Base-by-base conservation (phyloP, 2,113 vertebrate species). In the Panthera leo region DNA sequence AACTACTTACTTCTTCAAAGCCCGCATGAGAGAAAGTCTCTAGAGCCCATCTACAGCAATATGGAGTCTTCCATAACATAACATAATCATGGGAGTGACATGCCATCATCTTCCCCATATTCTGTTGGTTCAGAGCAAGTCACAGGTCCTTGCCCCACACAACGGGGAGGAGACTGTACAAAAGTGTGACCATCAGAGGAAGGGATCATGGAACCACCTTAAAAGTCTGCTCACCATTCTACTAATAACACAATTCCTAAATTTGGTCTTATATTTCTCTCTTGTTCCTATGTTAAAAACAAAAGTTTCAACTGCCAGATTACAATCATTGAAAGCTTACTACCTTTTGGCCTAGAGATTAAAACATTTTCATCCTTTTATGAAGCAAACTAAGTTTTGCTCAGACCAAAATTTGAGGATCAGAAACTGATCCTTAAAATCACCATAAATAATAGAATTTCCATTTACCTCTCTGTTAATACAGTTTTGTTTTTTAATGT, bases 321-420 rank as follows among this genome's bases (percentile, higher is more conserved):
- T 93, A 68, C 19, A 94, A 73, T 92, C 36, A 94, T 3, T 76
- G 45, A 80, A 48, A 51, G 14, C 21, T 85, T 70, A 31, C 23
- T 82, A 5, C 48, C 27, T 76, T 90, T 96, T 89, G 76, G 19
- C 31, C 14, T 51, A 82, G 42, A 55, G 61, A 61, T 83, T 85
- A 71, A 93, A 53, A 83, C 14, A 87, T 58, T 93, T 73, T 93
- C 48, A 93, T 29, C 36, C 29, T 89, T 88, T 93, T 78, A 85
- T 58, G 45, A 96, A 91, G 18, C 61, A 96, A 79, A 88, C 13
- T n/a, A 53, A 55, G 25, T 14, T 93, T 63, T 34, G 82, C 79
- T 68, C 13, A 73, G 27, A 58, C 25, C 63, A 92, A 55, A 94
- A 71, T 65, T 67, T 45, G 71, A 61, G 16, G 31, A 76, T 10